Evolutionary conservation across 2,113 vertebrate species (phyloP), one percentile per base, ranked within the genome.

Genomic region (Silurus asotus): DNA sequence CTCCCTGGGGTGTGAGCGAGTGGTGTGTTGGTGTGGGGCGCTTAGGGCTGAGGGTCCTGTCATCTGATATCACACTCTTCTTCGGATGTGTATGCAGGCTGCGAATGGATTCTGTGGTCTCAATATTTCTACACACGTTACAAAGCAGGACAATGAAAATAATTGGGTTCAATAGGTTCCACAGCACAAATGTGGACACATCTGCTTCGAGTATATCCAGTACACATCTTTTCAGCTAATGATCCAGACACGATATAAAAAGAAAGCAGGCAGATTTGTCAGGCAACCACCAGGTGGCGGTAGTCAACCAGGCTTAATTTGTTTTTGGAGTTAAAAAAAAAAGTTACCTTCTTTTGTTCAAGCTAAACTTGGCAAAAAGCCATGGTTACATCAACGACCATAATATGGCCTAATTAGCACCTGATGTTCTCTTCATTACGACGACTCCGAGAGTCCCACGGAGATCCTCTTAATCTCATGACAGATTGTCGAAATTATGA

Each of bases 341-440:
- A 86, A 76, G 79, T 85, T 80, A 81, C 76, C 64, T 79, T 86
- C 79, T 85, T 83, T 84, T 81, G 59, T 64, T 19, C 55, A 86
- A 84, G 84, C 78, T 82, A 61, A 67, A 69, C 55, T 90, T 94
- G 94, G 93, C 94, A 92, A 79, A 49, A 85, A 88, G 92, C 93
- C 93, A 93, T 88, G 69, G 90, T 92, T 89, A 87, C 88, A 90
- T 90, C 76, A 90, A 81, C 84, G 84, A 90, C 88, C 89, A 90
- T 91, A 91, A 90, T 91, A 88, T 92, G 82, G 58, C 88, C 92
- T 94, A 93, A 95, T 95, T 94, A 91, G 92, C 93, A 94, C 94
- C 94, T 95, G 94, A 94, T 94, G 94, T 95, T 94, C 91, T 85
- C 91, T 92, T 95, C 93, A 94, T 94, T 93, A 95, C 91, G 90